Conservation (phyloP, 2,113 vertebrate species). For the Cyrtonyx montezumae region DNA sequence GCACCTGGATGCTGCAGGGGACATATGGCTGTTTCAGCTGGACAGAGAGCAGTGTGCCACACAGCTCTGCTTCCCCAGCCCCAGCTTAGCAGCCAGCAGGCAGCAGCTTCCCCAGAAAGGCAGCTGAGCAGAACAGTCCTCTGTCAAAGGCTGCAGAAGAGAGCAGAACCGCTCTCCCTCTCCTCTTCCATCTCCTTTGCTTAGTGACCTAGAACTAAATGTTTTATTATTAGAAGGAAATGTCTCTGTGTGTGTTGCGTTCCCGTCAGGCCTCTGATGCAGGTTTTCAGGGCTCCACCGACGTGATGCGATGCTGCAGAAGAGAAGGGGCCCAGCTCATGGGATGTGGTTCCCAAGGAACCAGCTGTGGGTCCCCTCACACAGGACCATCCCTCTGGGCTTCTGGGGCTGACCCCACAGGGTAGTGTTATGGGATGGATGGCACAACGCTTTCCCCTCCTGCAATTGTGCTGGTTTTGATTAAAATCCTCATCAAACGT, state of each 20-base stretch:
- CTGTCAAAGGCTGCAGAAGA: slow-evolving; percentile 59
- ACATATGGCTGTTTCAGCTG: not conserved
- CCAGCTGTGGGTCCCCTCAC: too few species aligned
- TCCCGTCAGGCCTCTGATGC: not conserved
- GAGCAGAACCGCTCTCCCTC: slow-evolving; percentile 41
- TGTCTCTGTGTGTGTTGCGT: not conserved
- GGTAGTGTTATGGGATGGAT: not conserved
- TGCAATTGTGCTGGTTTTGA: not conserved
- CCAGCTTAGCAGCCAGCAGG: not conserved
- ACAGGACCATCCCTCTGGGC: not conserved
- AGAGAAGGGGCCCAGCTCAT: not conserved
- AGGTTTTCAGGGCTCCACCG: not conserved
- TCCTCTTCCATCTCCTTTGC: slow-evolving; percentile 58
- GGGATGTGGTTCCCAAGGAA: not conserved
- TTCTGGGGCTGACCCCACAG: not conserved
- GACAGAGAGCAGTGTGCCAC: not conserved
- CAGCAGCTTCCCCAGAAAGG: not conserved
- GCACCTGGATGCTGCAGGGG: not conserved
- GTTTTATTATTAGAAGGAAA: slow-evolving; percentile 59
- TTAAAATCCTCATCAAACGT: slow-evolving; percentile 31
- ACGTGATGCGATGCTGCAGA: not conserved
- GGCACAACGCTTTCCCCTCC: not conserved
- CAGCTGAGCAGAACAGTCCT: slow-evolving; percentile 58
- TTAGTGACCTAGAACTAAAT: slow-evolving; percentile 70
- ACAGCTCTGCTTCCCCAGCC: not conserved